These are phyloP conservation scores for Florisuga fusca DNA, from an alignment of 2,797 vertebrate genomes.

Conservation along the genomic window DNA sequence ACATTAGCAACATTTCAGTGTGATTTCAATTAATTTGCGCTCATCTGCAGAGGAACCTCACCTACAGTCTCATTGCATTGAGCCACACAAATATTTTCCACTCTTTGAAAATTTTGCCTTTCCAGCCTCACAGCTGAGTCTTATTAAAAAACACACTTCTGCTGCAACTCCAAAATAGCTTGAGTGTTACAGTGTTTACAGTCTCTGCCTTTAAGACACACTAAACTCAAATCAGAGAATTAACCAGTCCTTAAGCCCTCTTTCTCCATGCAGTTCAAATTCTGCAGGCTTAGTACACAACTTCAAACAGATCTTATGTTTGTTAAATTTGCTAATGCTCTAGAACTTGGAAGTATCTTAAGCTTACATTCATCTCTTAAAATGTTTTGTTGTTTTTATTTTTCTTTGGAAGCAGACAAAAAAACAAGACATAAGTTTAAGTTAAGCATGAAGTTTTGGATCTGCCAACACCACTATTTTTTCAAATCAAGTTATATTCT, in stretches of 20 bases:
- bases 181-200: not conserved
- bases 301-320: not conserved
- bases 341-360: not conserved
- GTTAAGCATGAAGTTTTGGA: not conserved
- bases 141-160: conserved; percentile 4
- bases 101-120: not conserved
- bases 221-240: not conserved
- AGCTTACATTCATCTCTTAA: not conserved
- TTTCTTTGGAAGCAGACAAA: not conserved
- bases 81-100: not conserved
- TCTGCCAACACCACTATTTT: not conserved
- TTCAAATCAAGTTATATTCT: not conserved
- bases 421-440: not conserved
- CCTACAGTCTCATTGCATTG: not conserved
- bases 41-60: not conserved
- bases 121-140: not conserved
- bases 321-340: not conserved
- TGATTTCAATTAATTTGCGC: not conserved
- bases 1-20: not conserved
- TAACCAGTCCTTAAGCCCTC: not conserved
- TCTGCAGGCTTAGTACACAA: not conserved
- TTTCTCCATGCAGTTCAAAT: not conserved
- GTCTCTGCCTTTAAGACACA: not conserved
- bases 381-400: not conserved
- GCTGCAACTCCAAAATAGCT: not conserved